Evolutionary conservation across 2,113 vertebrate species (phyloP).

Genomic region (Orthonyx spaldingii): DNA sequence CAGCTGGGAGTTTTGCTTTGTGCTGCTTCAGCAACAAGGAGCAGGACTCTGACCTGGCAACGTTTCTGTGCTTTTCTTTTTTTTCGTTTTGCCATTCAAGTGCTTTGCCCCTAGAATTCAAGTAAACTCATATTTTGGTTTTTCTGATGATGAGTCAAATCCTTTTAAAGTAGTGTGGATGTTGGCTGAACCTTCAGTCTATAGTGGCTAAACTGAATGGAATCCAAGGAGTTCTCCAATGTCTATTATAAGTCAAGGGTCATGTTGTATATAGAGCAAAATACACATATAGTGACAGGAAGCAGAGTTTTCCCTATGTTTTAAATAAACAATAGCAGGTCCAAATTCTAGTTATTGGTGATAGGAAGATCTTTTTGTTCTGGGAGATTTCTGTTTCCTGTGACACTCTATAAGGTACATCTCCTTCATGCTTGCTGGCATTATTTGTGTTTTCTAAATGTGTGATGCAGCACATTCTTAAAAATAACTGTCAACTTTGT

Average conservation of each 20-base stretch:
- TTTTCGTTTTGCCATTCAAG: neutral
- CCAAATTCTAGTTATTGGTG: neutral
- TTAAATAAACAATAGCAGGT: conserved; percentile 19
- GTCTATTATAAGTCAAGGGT: neutral
- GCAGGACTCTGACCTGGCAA: neutral
- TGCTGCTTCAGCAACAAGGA: neutral
- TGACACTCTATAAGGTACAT: neutral
- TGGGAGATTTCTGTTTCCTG: conserved; percentile 55
- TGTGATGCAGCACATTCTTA: conserved; percentile 45
- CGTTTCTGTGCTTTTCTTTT: neutral
- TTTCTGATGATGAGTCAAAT: conserved; percentile 24
- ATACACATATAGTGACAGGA: conserved; percentile 17
- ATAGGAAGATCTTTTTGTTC: conserved; percentile 33
- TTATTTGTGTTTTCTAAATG: conserved; percentile 44
- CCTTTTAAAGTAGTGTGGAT: neutral
- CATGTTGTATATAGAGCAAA: conserved; percentile 35
- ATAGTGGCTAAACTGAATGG: neutral
- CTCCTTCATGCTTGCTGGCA: neutral
- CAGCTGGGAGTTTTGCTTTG: neutral
- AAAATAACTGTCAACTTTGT: conserved; percentile 52
- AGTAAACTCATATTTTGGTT: conserved; percentile 5
- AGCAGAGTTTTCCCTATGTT: neutral
- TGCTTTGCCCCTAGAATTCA: conserved; percentile 12
- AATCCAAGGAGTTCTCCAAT: neutral
- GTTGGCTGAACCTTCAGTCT: conserved; percentile 34